Base-by-base conservation (phyloP, 2,888 invertebrate species). In the Ceramica pisi region DNA sequence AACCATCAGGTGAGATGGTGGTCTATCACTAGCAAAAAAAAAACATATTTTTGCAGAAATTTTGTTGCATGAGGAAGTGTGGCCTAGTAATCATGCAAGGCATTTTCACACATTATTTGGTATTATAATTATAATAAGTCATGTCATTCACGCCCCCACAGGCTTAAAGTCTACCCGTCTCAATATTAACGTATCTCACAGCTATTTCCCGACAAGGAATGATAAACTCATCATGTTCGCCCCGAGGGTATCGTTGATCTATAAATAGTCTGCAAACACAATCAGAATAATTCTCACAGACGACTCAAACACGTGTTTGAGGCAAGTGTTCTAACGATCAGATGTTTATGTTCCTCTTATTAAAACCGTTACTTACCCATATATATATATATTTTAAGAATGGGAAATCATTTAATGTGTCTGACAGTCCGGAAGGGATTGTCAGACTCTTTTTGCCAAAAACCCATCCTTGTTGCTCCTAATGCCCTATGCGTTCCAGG, bases 221-320 rank as follows among this genome's bases (percentile, higher is more conserved):
- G 81, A 81, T 85, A 83, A 85, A 80, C 56, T 64, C 77, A 80
- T 81, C 78, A 79, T 75, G 75, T 67, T 61, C 75, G 71, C 80
- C 78, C 71, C 67, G 77, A 81, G 86, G 84, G 83, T 73, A 81
- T 78, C 77, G 60, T 51, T 7, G 35, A 51, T 71, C 84, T 89
- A 90, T 86, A 88, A 86, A 89, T 89, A 90, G 78, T 68, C 86
- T 90, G 91, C 84, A 79, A 90, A 90, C 87, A 84, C 82, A 88
- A 90, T 92, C 88, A 88, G 76, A 85, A 86, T 84, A 73, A 78
- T 86, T 83, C 83, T 85, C 86, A 80, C 86, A 80, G 76, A 74
- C 67, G 75, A 80, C 86, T 86, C 86, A 14, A 89, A 78, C 75
- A 77, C 67, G 78, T 81, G 74, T 73, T 67, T 31, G 23, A 48